These are phyloP conservation scores for Anableps anableps DNA, from an alignment of 2,797 vertebrate species.

Conservation along the genomic window DNA sequence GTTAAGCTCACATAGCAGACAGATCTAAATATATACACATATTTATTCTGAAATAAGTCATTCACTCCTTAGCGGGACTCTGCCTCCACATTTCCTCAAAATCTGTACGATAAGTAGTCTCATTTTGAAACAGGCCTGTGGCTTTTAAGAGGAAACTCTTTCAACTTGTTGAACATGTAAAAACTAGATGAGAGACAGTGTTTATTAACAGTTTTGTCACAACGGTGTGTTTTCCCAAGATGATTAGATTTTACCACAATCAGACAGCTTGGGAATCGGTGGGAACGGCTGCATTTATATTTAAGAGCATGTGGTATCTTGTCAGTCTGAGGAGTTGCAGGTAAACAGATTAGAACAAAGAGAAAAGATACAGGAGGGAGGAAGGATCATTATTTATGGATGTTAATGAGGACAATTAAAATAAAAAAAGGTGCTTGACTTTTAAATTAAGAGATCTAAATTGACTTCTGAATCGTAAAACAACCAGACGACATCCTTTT, in stretches of 20 bases:
- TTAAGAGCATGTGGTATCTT: neutral
- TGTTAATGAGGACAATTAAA: neutral
- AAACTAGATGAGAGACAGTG: constrained; percentile 33
- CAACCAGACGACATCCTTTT: neutral
- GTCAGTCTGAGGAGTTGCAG: constrained; percentile 2
- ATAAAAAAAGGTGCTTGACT: neutral
- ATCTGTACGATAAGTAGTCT: constrained; percentile 46
- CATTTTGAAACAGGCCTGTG: constrained; percentile 23
- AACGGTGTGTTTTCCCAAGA: constrained; percentile 10
- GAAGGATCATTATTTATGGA: neutral
- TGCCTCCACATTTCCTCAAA: constrained; percentile 51
- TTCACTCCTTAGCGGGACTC: constrained; percentile 24
- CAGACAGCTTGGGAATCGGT: neutral
- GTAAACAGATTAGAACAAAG: constrained; percentile 10
- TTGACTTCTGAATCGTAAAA: neutral
- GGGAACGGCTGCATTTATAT: neutral
- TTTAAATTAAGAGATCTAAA: neutral
- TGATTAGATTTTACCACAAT: neutral
- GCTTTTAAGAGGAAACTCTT: constrained; percentile 47
- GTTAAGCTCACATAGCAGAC: constrained; percentile 48
- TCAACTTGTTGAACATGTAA: constrained; percentile 38
- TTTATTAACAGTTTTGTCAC: constrained; percentile 37
- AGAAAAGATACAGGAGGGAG: neutral
- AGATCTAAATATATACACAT: constrained; percentile 1
- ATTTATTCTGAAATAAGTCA: constrained; percentile 39